Conservation (phyloP, 1,140 invertebrate species). For the Panagrolaimus sp. region DNA sequence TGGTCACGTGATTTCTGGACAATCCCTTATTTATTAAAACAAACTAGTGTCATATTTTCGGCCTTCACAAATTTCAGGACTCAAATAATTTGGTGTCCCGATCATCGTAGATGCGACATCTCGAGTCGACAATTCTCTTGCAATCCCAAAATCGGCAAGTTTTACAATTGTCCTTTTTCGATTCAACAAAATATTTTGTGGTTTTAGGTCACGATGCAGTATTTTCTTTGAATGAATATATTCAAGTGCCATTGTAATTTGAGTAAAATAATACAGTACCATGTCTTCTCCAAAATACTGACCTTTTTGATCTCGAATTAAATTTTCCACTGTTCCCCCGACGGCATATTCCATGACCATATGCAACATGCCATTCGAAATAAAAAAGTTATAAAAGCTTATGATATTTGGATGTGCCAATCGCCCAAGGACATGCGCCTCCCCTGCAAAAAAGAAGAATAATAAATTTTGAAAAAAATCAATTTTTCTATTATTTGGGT, state of each 20-base stretch:
- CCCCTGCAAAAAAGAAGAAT: conserved; percentile 36
- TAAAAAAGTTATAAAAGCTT: conserved; percentile 64
- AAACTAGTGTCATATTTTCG: conserved; percentile 11
- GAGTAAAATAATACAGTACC: conserved; percentile 65
- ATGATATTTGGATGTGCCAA: conserved; percentile 65
- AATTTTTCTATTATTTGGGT: no score
- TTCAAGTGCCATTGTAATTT: conserved; percentile 65
- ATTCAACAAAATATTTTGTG: conserved; percentile 68
- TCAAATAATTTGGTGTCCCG: conserved; percentile 78
- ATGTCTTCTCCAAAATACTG: conserved; percentile 61
- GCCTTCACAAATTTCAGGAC: conserved; percentile 76
- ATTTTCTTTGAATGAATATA: conserved; percentile 65
- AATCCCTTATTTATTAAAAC: no score
- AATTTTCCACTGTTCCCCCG: conserved; percentile 63
- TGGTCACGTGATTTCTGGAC: no score
- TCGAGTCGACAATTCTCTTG: conserved; percentile 28
- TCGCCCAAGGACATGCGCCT: conserved; percentile 63
- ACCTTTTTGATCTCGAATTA: conserved; percentile 62
- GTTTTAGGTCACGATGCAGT: conserved; percentile 64
- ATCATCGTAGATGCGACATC: conserved; percentile 61
- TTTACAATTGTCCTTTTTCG: conserved; percentile 60
- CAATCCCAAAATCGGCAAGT: conserved; percentile 39
- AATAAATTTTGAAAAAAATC: neutral
- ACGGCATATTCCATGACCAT: conserved; percentile 65
- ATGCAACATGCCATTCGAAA: conserved; percentile 61